phyloP scores from a whole-genome alignment of 2,888 invertebrate genomes.

The Therioaphis trifolii region DNA sequence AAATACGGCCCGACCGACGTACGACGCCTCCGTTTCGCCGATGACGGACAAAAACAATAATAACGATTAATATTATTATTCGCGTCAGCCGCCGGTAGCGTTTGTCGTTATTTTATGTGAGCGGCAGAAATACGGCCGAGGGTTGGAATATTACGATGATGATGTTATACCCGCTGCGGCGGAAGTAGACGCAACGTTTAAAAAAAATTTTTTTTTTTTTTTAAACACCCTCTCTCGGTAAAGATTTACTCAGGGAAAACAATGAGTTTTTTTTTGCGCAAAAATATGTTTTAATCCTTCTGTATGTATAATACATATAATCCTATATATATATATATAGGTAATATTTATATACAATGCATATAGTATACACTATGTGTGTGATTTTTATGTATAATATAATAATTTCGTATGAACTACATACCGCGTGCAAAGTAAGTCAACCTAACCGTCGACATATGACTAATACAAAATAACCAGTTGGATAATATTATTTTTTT shows the following conservation, averaged over 20 bases:
- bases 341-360: too few relatives aligned
- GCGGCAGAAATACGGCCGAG: neutral
- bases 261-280: neutral
- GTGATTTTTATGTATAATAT: too few relatives aligned
- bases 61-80: neutral
- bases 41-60: neutral
- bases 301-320: too few relatives aligned
- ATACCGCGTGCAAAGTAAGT: neutral
- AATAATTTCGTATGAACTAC: neutral
- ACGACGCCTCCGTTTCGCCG: neutral
- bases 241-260: neutral
- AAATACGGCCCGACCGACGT: neutral
- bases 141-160: neutral
- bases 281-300: neutral
- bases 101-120: neutral
- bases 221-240: neutral
- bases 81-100: neutral
- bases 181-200: neutral
- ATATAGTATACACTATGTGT: too few relatives aligned
- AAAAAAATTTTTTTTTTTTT: too few relatives aligned
- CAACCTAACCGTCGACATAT: neutral
- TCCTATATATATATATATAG: too few relatives aligned
- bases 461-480: neutral
- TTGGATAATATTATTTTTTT: neutral
- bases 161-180: neutral